A percentile compares a stretch with the other conserved stretches of the same genome.
These are phyloP conservation scores for Melopsittacus undulatus DNA, from an alignment of 2,797 vertebrate genomes.

Conservation along the genomic window DNA sequence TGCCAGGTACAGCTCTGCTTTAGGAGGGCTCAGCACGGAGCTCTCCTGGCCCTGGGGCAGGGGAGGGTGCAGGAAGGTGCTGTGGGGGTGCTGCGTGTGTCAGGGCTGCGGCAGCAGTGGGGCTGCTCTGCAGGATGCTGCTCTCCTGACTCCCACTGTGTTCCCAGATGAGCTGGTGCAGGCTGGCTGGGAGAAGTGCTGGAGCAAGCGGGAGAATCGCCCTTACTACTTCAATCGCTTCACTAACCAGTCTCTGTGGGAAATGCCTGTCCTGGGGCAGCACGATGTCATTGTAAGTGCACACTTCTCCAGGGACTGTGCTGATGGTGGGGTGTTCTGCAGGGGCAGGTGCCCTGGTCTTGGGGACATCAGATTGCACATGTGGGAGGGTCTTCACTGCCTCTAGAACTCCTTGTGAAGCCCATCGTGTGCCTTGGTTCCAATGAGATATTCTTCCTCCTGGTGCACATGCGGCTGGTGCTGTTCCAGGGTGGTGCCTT, in stretches of 20 bases:
- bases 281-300: conserved; percentile 94
- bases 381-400: not conserved
- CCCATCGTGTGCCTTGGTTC: not conserved
- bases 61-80: accelerated
- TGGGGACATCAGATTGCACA: not conserved
- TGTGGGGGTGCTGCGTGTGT: accelerated
- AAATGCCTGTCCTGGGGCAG: conserved; percentile 95
- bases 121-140: not conserved
- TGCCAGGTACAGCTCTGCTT: conserved; percentile 83
- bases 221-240: conserved; percentile 98
- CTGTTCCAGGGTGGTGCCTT: not conserved
- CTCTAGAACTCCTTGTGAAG: not conserved
- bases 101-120: not conserved
- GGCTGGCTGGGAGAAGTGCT: conserved; percentile 98
- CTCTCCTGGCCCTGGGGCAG: not conserved
- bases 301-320: not conserved
- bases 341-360: accelerated
- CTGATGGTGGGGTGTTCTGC: not conserved
- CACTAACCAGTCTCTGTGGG: conserved; percentile 98
- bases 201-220: conserved; percentile 95
- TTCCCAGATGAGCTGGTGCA: conserved; percentile 93
- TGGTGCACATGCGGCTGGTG: not conserved
- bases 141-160: not conserved
- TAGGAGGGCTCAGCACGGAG: not conserved
- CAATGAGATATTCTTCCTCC: not conserved